Evolutionary conservation across 64 coral and sea anemone species (phyloP).

Genomic region (Platygyra sinensis): DNA sequence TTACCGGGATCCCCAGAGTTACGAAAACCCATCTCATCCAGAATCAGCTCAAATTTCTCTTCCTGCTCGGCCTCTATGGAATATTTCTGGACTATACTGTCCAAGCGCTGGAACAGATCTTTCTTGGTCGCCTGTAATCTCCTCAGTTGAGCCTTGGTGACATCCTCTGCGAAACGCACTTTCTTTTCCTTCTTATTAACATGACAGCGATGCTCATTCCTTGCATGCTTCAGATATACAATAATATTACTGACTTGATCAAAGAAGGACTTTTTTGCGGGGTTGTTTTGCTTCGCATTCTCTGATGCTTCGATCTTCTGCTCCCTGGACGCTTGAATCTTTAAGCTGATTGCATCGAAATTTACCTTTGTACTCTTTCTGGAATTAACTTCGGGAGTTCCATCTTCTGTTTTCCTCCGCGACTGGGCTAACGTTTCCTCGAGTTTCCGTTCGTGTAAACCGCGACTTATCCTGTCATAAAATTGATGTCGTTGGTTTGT

Average conservation of each 20-base stretch:
- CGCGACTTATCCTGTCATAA: background rate
- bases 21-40: too few relatives aligned
- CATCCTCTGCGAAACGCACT: constrained; percentile 1
- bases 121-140: background rate
- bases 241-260: background rate
- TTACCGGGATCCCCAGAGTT: too few relatives aligned
- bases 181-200: background rate
- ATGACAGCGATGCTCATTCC: too few relatives aligned
- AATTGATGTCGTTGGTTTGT: background rate
- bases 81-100: background rate
- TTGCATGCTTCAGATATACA: background rate
- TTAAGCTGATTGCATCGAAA: constrained; percentile 15
- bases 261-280: background rate
- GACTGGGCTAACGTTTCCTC: background rate
- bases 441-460: background rate
- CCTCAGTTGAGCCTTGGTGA: background rate
- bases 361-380: background rate
- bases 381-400: background rate
- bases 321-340: background rate
- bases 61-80: too few relatives aligned
- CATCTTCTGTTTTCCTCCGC: background rate
- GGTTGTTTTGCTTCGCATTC: background rate
- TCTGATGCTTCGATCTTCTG: background rate
- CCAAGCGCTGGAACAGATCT: background rate
- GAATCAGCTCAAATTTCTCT: too few relatives aligned